Evolutionary conservation across 2,888 invertebrate genomes (phyloP).

Genomic region (Agrochola lychnidis): DNA sequence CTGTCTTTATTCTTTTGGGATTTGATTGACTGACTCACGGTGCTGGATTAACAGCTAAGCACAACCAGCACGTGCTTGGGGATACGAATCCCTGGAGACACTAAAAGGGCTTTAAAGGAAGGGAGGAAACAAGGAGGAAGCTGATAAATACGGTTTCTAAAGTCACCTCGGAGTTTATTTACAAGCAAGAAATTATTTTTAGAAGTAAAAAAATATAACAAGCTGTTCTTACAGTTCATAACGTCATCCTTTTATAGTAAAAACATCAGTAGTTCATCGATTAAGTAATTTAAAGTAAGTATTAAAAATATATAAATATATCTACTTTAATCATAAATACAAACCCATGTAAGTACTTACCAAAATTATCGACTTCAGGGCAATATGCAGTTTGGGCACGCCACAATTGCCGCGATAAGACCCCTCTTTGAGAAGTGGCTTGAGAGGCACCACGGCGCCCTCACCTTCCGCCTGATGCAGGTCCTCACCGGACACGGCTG

Average conservation of each 20-base stretch:
- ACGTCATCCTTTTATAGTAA: neutral
- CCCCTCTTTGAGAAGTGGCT: too few relatives aligned
- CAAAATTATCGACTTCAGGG: neutral
- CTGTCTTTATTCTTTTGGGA: constrained; percentile 21
- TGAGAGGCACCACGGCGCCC: too few relatives aligned
- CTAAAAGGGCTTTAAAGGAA: constrained; percentile 10
- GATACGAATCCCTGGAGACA: constrained; percentile 18
- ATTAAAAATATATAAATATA: neutral
- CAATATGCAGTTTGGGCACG: neutral
- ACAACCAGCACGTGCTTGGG: constrained; percentile 26
- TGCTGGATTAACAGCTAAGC: constrained; percentile 23
- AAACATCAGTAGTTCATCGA: too few relatives aligned
- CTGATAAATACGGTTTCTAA: neutral
- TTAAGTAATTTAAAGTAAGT: neutral
- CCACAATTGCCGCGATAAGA: too few relatives aligned
- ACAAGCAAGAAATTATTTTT: neutral
- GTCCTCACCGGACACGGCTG: too few relatives aligned
- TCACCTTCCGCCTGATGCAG: too few relatives aligned
- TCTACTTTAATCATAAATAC: neutral
- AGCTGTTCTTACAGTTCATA: neutral
- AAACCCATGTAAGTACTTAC: neutral
- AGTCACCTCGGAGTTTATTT: neutral
- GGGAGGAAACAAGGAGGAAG: neutral
- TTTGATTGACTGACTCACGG: constrained; percentile 22
- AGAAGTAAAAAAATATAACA: neutral